These are phyloP conservation scores for Apis florea DNA, from an alignment of 1,140 invertebrate species.

Conservation along the genomic window DNA sequence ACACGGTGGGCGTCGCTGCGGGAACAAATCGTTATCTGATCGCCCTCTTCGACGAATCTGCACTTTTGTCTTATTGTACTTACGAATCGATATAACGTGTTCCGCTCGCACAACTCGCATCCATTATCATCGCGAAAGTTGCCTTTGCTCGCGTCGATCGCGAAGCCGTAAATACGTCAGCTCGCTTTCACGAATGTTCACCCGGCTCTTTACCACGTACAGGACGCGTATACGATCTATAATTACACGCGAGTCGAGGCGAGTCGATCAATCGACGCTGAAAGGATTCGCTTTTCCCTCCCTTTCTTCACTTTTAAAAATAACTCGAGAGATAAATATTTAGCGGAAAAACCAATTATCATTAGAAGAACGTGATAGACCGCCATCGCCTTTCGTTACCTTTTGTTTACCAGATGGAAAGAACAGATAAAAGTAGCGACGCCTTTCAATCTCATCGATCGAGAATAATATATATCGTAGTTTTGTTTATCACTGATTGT, in stretches of 20 bases:
- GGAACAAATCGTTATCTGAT: slow-evolving; percentile 36
- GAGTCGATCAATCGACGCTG: not conserved
- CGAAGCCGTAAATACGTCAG: not conserved
- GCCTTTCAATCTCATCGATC: not conserved
- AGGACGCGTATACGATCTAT: not conserved
- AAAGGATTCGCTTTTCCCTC: not conserved
- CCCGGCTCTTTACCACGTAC: not conserved
- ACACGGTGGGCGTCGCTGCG: not conserved
- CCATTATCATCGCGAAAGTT: slow-evolving; percentile 2
- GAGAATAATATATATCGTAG: too few relatives aligned
- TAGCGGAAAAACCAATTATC: not conserved
- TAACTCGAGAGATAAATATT: not conserved
- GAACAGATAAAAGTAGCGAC: not conserved
- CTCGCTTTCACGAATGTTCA: not conserved
- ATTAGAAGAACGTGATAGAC: not conserved
- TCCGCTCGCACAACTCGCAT: slow-evolving; percentile 3
- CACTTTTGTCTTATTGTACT: slow-evolving; percentile 37
- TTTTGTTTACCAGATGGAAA: not conserved
- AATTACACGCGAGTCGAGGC: not conserved
- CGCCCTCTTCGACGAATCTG: slow-evolving; percentile 28
- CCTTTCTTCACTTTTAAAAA: not conserved
- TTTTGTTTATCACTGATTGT: too few relatives aligned
- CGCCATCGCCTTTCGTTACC: not conserved
- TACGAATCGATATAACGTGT: slow-evolving; percentile 31
- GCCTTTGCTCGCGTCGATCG: not conserved